Evolutionary conservation across 2,888 invertebrate species (phyloP), one percentile per base, ranked within the genome.

Genomic region (Ecdyonurus torrentis): DNA sequence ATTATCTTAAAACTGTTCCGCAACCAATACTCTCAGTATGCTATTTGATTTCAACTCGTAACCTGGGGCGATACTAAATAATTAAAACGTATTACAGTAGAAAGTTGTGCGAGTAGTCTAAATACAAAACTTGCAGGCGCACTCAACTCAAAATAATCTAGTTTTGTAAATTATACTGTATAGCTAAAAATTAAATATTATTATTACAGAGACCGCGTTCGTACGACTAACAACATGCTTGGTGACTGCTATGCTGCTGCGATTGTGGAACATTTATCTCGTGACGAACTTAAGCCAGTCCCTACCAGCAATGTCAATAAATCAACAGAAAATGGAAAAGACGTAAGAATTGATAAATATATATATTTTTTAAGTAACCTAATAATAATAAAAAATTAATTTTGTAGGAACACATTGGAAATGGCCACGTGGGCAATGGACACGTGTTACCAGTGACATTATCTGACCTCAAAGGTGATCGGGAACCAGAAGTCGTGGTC

Each of bases 181-280:
- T n/a, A n/a, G n/a, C n/a, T n/a, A n/a, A n/a, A n/a, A n/a, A 23
- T 58, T 37, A n/a, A 3, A 23, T 61, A 60, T 64, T 63, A 64
- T 64, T 64, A 37, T 74, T 77, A 1, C 74, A 91, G 91, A 50
- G 91, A 91, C 73, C 84, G 91, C 25, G 86, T 91, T 70, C 80
- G 91, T 63, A 91, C 91, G 1, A 89, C 90, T 1, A 91, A 91
- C 73, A 92, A 92, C 72, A 86, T 91, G 83, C 74, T 92, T 63
- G 91, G 91, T 0, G 91, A 92, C 72, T 89, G 90, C 72, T 91
- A 91, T 73, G 85, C 90, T 1, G 89, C 91, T 1, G 91, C 90
- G 0, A 83, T 91, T 1, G 89, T 92, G 18, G 89, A 91, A 71
- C 85, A 87, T 69, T 76, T 91, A 59, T 91, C 91, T 15, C 86